phyloP scores from a whole-genome alignment of 2,888 invertebrate species.

The Apotomis capreana region DNA sequence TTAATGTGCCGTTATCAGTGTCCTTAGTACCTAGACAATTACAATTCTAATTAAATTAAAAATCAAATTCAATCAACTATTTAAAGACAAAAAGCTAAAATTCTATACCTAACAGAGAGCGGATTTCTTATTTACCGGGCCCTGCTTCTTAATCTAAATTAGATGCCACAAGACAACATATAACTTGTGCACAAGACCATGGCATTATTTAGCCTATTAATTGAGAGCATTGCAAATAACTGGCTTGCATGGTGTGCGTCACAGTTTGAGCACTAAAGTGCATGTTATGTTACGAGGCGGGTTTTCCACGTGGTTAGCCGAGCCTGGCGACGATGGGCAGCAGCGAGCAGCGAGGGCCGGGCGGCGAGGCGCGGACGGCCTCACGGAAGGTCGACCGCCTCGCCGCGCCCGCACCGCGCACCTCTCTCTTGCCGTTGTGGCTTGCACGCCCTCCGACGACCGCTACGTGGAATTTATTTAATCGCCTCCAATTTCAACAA shows the following conservation, averaged over 20 bases:
- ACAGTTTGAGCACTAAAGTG: slow-evolving; percentile 21
- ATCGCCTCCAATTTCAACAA: slow-evolving; percentile 70
- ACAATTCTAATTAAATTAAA: background rate
- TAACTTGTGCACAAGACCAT: too few species aligned
- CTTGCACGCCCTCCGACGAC: slow-evolving; percentile 57
- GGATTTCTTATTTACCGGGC: background rate
- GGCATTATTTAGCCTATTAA: background rate
- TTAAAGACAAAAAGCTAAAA: too few species aligned
- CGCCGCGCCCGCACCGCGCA: slow-evolving; percentile 50
- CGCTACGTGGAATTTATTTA: slow-evolving; percentile 81
- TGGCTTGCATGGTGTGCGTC: slow-evolving; percentile 13
- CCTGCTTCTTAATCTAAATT: background rate
- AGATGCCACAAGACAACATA: background rate
- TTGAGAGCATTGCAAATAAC: slow-evolving; percentile 6
- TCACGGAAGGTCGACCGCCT: slow-evolving; percentile 81
- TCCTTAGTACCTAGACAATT: background rate
- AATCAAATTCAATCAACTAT: too few species aligned
- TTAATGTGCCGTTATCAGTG: slow-evolving; percentile 25
- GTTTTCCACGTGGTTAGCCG: slow-evolving; percentile 31
- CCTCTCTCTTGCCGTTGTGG: slow-evolving; percentile 49
- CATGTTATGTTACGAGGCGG: slow-evolving; percentile 22
- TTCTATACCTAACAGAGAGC: too few species aligned
- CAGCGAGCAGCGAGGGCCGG: slow-evolving; percentile 12
- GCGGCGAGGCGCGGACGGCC: slow-evolving; percentile 66
- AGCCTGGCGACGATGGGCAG: slow-evolving; percentile 33